Base-by-base conservation (phyloP, 2,888 invertebrate species). In the Minunthozetes semirufus region DNA sequence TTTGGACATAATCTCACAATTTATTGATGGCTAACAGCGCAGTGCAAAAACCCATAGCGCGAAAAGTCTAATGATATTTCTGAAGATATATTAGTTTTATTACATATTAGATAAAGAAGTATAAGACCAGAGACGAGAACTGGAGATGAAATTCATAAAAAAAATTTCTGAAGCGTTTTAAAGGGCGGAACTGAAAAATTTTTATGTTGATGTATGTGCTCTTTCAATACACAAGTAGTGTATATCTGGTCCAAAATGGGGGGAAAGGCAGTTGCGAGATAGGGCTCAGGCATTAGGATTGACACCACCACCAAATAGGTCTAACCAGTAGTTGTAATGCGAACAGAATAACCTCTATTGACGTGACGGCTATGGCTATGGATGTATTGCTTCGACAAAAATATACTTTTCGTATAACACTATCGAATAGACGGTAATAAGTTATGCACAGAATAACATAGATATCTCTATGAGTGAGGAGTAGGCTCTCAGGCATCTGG, bases 241-340 rank as follows among this genome's bases (percentile, higher is more conserved):
- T 53, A 19, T 6, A 19, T 53, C 19, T 53, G 53, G 53, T 17
- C 53, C 19, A 17, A 53, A 53, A 3, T 53, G 53, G 53, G 53
- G 48, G n/a, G 13, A 48, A 53, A 53, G 6, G 19, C 53, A 53
- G 17, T 48, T 8, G 8, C 5, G 53, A 53, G 19, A 8, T 17
- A n/a, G 19, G 19, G 53, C n/a, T 17, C 53, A n/a, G 19, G 19
- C 53, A 6, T 33, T 33, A 33, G 8, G 8, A 53, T 19, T 53
- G 53, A 53, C 53, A 53, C 53, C 53, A 53, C 19, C 53, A 19
- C 53, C 53, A 53, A 53, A 53, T 53, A 53, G 53, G 53, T 53
- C 53, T 53, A 53, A 53, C 53, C 53, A 53, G 53, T 53, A 53
- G 53, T 53, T 13, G 48, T 48, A 48, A n/a, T 48, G 19, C 8